Percentiles rank a stretch among this genome's conserved stretches.
phyloP scores from a whole-genome alignment of 2,888 invertebrate species.

The Scrobipalpa atriplicella region DNA sequence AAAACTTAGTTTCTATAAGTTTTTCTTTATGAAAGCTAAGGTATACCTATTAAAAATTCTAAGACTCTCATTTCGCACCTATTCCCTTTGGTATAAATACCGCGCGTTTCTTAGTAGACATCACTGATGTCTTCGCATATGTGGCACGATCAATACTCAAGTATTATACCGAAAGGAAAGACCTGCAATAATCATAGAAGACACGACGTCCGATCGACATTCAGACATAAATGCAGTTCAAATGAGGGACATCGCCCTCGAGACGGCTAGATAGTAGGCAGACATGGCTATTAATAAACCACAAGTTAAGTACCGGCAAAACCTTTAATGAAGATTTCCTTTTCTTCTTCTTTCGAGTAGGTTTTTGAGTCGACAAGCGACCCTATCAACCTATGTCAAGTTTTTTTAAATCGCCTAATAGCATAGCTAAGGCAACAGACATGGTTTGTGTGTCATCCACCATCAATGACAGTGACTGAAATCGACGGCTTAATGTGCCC shows the following conservation, averaged over 20 bases:
- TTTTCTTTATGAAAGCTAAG: too few species aligned
- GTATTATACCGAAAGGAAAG: not conserved
- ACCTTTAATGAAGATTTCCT: not conserved
- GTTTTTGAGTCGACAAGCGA: not conserved
- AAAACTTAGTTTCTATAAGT: too few species aligned
- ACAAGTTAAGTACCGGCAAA: constrained; percentile 10
- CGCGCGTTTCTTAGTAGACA: too few species aligned
- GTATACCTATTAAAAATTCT: too few species aligned
- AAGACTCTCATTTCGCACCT: too few species aligned
- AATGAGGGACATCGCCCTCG: constrained; percentile 16
- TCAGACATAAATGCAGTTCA: constrained; percentile 10
- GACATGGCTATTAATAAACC: constrained; percentile 7
- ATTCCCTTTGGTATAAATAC: too few species aligned
- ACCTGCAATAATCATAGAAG: constrained; percentile 6
- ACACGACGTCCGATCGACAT: not conserved
- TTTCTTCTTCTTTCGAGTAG: not conserved
- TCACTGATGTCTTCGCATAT: not conserved
- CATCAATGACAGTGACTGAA: too few species aligned
- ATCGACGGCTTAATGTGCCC: too few species aligned
- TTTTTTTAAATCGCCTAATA: too few species aligned
- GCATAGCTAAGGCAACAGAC: too few species aligned
- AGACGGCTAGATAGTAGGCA: not conserved
- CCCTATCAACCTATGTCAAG: not conserved
- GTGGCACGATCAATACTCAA: not conserved
- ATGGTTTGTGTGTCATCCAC: too few species aligned